Base-by-base conservation (phyloP, 1,140 invertebrate species). In the Geopemphigus sp. region DNA sequence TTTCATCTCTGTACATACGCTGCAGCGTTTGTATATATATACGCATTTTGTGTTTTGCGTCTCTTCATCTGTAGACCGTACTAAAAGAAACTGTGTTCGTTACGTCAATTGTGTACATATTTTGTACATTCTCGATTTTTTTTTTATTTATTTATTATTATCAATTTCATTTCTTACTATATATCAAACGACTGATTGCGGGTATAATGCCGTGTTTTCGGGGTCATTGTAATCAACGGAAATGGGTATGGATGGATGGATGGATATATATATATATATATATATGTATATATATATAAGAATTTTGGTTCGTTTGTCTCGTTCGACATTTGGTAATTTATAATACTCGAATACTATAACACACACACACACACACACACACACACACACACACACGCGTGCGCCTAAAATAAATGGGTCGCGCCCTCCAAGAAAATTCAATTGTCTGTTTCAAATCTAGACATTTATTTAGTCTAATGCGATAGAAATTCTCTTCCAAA, bases 141-240 rank as follows among this genome's bases (percentile, higher is more conserved):
- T 39, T 39, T 8, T 56, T 32, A 10, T 63, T 17, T 63, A 29
- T n/a, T 64, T n/a, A 39, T 45, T 64, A 72, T 73, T 73, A n/a
- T 54, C 8, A 8, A 39, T 39, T 54, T 39, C 5, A 57, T 45
- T 74, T 74, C 0, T 15, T 39, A 39, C 32, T 39, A 39, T 39
- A 8, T 39, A 45, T 59, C 57, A n/a, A 73, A 56, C n/a, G 15
- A 32, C 22, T 32, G 26, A 45, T 32, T 57, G 12, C 1, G 17
- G 10, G 72, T 57, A n/a, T n/a, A 32, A 47, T 15, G 14, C 6
- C n/a, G 19, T 24, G 15, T 68, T 74, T 74, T 74, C n/a, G 54
- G 72, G 72, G 72, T 74, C 54, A 74, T 59, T 74, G 72, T 39
- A 24, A 74, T 12, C n/a, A 74, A 59, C 32, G 32, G 72, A 17